These are phyloP conservation scores for Dorcus parallelipipedus DNA, from an alignment of 2,888 invertebrate species.

Conservation along the genomic window DNA sequence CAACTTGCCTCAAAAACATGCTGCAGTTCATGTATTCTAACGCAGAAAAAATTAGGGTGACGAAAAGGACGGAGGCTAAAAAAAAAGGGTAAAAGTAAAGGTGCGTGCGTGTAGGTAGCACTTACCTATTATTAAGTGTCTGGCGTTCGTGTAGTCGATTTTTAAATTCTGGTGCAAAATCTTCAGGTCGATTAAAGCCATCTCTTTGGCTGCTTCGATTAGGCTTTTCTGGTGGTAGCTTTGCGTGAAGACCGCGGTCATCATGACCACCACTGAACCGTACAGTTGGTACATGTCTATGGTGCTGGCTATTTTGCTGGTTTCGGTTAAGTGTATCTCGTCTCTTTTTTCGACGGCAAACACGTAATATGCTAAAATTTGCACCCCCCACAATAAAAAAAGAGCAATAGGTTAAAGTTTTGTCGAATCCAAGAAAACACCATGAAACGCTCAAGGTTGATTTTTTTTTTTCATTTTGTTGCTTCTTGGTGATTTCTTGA, in stretches of 20 bases:
- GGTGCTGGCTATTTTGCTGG: constrained; percentile 15
- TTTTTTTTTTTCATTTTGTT: no score
- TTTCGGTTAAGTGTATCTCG: background rate
- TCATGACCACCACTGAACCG: constrained; percentile 16
- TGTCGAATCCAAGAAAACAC: no score
- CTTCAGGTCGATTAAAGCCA: constrained; percentile 12
- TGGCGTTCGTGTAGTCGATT: constrained; percentile 14
- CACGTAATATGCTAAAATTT: constrained; percentile 15
- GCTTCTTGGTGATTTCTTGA: no score
- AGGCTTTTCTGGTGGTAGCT: constrained; percentile 16
- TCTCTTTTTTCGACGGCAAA: constrained; percentile 12
- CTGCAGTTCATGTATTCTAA: constrained; percentile 24
- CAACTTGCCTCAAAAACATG: constrained; percentile 18
- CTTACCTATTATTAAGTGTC: constrained; percentile 13
- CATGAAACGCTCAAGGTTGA: no score
- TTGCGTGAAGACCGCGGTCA: constrained; percentile 10
- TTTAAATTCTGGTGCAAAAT: constrained; percentile 2
- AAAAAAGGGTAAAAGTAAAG: background rate
- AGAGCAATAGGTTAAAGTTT: background rate
- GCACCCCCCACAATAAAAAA: background rate
- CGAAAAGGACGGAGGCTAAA: constrained; percentile 5
- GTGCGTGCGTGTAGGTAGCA: background rate
- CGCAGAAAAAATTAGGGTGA: constrained; percentile 10
- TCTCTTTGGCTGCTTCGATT: constrained; percentile 10
- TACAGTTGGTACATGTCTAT: constrained; percentile 23